A percentile compares a stretch with the other conserved stretches of the same genome.
Conservation (phyloP, 2,888 invertebrate genomes). For the Cryptus armator region DNA sequence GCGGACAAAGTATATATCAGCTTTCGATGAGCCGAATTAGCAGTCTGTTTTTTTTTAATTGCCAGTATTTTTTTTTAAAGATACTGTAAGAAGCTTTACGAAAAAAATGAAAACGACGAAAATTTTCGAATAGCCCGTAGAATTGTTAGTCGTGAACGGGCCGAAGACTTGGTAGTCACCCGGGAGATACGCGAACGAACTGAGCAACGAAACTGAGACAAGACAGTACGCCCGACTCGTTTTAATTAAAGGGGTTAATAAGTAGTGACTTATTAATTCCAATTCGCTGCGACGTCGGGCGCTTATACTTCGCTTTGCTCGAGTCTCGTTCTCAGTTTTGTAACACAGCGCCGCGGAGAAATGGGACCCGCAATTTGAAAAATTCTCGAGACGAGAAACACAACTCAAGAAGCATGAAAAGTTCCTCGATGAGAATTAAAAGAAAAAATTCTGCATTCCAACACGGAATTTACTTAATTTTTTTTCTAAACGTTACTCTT, state of each 20-base stretch:
- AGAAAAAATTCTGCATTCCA: background rate
- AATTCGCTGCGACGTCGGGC: constrained; percentile 52
- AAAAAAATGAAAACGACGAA: background rate
- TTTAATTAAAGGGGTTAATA: constrained; percentile 77
- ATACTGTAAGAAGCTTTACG: background rate
- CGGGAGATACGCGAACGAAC: constrained; percentile 63
- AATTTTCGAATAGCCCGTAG: constrained; percentile 37
- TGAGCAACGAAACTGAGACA: constrained; percentile 59
- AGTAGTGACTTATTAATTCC: constrained; percentile 76
- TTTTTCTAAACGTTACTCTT: background rate
- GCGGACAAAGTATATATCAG: background rate
- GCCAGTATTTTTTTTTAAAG: background rate
- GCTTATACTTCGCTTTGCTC: constrained; percentile 1
- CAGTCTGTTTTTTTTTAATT: background rate
- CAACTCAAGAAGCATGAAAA: constrained; percentile 20
- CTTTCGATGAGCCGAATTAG: constrained; percentile 1
- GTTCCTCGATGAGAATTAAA: background rate
- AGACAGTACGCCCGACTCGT: constrained; percentile 71
- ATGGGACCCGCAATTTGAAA: background rate
- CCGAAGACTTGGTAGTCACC: constrained; percentile 39
- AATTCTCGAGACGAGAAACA: background rate
- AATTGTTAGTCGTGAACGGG: constrained; percentile 38
- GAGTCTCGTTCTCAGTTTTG: constrained; percentile 46
- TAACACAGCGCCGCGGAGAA: background rate
- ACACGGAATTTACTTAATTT: too few species aligned